Conservation (phyloP, 2,113 vertebrate genomes). For the Platysternon megacephalum region DNA sequence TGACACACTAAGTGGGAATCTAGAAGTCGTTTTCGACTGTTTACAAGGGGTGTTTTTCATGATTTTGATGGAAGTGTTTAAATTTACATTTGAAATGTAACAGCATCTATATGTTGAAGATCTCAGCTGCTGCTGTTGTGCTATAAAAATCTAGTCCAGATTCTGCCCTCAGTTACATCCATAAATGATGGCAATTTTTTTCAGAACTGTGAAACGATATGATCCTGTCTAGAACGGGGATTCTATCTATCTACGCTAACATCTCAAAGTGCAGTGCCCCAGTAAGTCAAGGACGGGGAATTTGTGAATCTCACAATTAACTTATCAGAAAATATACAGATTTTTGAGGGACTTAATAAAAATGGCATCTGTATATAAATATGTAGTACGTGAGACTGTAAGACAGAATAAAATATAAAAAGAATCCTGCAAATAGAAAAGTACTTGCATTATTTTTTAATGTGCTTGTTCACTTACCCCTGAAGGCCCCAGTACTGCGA, state of each 20-base stretch:
- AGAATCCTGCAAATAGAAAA: neutral
- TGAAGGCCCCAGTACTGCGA: neutral
- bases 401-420: neutral
- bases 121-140: neutral
- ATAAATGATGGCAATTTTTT: neutral
- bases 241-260: neutral
- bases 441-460: neutral
- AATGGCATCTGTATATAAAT: neutral
- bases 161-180: neutral
- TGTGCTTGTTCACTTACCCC: neutral
- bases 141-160: neutral
- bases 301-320: neutral
- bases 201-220: neutral
- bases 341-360: neutral
- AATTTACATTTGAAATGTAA: conserved; percentile 13
- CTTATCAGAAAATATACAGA: neutral
- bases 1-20: neutral
- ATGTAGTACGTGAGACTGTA: neutral
- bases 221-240: neutral
- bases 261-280: neutral
- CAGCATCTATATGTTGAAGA: neutral
- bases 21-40: neutral
- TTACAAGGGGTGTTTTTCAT: neutral
- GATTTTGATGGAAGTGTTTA: conserved; percentile 20
- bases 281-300: neutral